Evolutionary conservation across 2,113 vertebrate species (phyloP).

Genomic region (Lates calcarifer): DNA sequence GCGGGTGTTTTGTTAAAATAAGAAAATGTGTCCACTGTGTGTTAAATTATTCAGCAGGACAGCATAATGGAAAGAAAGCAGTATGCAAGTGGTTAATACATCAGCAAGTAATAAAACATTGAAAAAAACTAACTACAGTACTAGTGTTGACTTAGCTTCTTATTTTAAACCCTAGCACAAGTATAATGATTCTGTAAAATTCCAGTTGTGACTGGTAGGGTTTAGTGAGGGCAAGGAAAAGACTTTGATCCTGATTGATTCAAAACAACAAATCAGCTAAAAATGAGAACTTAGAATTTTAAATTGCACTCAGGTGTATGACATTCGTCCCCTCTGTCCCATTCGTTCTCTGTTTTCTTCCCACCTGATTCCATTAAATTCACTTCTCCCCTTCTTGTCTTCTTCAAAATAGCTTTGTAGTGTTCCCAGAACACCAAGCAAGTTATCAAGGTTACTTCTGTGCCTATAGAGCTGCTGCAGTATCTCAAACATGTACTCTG

Average conservation of each 20-base stretch:
- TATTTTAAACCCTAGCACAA: background rate
- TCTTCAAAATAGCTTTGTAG: too few relatives aligned
- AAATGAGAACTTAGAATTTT: background rate
- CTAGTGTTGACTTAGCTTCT: background rate
- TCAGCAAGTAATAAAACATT: background rate
- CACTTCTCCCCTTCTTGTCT: background rate
- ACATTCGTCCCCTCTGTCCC: background rate
- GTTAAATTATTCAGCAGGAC: background rate
- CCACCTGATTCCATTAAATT: background rate
- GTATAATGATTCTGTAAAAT: background rate
- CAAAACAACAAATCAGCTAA: background rate
- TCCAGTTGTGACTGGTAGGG: background rate
- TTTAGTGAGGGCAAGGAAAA: background rate
- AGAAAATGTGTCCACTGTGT: background rate
- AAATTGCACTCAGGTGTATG: background rate
- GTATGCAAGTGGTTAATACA: background rate
- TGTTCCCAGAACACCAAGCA: background rate
- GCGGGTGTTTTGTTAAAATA: background rate
- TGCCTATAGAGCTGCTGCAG: background rate
- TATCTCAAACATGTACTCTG: background rate
- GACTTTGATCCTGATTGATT: background rate
- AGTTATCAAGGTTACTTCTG: background rate
- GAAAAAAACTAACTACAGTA: background rate
- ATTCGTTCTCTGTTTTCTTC: background rate
- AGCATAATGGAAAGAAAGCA: background rate